phyloP scores from a whole-genome alignment of 2,797 vertebrate genomes.

The Liasis olivaceus region DNA sequence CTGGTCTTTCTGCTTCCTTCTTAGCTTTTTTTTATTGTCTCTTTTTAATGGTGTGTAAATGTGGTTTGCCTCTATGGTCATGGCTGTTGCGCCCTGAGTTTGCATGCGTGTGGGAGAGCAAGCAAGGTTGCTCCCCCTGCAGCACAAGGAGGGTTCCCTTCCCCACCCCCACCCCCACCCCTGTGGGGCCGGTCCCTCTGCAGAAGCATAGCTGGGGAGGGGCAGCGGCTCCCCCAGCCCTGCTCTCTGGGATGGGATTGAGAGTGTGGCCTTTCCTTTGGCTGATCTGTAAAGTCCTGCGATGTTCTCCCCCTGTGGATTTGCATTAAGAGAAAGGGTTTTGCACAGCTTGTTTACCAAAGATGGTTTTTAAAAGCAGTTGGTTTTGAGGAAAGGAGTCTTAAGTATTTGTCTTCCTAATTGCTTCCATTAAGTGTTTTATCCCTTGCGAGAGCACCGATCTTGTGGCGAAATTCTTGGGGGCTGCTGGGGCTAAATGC shows the following conservation, averaged over 20 bases:
- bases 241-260: too few relatives aligned
- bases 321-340: neutral
- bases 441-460: neutral
- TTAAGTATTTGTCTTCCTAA: neutral
- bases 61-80: too few relatives aligned
- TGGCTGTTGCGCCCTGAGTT: too few relatives aligned
- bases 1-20: too few relatives aligned
- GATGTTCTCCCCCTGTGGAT: neutral
- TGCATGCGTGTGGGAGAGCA: neutral
- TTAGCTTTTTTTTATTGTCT: too few relatives aligned
- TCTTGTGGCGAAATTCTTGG: neutral
- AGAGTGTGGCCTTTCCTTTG: neutral
- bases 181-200: too few relatives aligned
- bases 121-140: neutral
- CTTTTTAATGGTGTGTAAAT: too few relatives aligned
- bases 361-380: neutral
- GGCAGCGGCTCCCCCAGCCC: neutral
- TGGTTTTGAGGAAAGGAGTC: neutral
- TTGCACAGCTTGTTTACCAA: neutral
- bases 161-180: too few relatives aligned
- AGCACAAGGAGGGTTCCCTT: neutral
- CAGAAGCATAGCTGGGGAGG: neutral
- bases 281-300: accelerated
- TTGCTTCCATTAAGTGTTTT: neutral
- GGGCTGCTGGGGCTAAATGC: neutral